Conservation (phyloP, 1,140 invertebrate species). For the Eubasilissa regina region DNA sequence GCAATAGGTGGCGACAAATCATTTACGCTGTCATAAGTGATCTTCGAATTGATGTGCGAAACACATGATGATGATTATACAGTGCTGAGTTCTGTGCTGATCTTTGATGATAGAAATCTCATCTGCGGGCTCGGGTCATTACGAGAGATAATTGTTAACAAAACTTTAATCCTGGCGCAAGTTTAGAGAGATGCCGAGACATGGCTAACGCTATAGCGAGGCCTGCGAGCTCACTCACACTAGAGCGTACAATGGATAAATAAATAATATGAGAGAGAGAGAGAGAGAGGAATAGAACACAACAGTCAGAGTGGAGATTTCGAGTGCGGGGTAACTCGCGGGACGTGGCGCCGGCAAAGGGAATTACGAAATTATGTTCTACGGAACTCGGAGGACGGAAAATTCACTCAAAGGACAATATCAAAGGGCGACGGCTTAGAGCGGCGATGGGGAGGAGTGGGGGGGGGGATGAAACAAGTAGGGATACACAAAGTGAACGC, state of each 20-base stretch:
- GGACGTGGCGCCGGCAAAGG: conserved; percentile 5
- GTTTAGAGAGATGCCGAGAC: too few relatives aligned
- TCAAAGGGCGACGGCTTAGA: conserved; percentile 22
- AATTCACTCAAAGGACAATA: conserved; percentile 41
- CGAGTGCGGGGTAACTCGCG: neutral
- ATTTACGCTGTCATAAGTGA: too few relatives aligned
- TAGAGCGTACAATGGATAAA: neutral
- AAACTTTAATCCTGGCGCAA: too few relatives aligned
- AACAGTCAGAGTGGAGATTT: neutral
- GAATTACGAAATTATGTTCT: conserved; percentile 35
- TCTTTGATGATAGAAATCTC: too few relatives aligned
- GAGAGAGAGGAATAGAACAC: conserved; percentile 20
- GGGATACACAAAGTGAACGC: conserved; percentile 5
- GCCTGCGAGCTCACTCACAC: too few relatives aligned
- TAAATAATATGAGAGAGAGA: neutral
- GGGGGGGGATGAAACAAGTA: neutral
- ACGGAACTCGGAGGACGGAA: conserved; percentile 20
- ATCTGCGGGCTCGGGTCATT: too few relatives aligned
- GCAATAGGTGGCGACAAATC: too few relatives aligned
- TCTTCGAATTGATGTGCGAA: too few relatives aligned
- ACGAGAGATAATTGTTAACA: too few relatives aligned
- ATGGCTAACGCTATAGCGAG: too few relatives aligned
- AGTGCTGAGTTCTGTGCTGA: too few relatives aligned
- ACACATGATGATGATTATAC: too few relatives aligned
- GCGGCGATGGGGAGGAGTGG: neutral